Conservation (phyloP, 2,797 vertebrate genomes). For the Diglossa cyanea region DNA sequence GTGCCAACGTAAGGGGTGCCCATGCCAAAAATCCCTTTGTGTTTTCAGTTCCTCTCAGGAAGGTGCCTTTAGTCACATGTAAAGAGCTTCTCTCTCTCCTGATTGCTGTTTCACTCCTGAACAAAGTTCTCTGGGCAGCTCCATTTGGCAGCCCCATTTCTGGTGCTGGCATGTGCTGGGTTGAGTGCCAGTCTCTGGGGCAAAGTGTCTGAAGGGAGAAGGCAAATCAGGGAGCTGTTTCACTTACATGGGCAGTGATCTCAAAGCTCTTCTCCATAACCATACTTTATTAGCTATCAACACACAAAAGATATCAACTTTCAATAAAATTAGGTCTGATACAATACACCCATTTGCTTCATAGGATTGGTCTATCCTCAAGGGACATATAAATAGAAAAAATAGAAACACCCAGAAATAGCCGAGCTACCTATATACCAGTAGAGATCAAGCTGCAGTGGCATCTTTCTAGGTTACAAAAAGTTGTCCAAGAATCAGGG, state of each 20-base stretch:
- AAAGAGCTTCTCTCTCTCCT: background rate
- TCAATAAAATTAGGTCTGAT: background rate
- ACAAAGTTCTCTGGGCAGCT: background rate
- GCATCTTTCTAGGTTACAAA: background rate
- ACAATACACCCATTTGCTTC: background rate
- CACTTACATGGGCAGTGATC: background rate
- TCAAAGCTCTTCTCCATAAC: background rate
- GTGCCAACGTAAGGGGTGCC: background rate
- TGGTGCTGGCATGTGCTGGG: background rate
- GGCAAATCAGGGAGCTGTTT: background rate
- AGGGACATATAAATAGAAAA: background rate
- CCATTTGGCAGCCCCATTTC: background rate
- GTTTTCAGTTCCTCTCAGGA: background rate
- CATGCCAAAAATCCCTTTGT: background rate
- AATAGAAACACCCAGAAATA: background rate
- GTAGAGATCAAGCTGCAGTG: background rate
- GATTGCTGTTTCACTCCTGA: background rate
- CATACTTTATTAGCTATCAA: background rate
- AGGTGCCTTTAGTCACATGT: background rate
- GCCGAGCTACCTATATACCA: background rate
- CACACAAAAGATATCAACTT: background rate
- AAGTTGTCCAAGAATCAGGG: background rate
- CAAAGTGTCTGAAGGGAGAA: background rate
- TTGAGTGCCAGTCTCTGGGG: accelerated
- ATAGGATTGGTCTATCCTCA: background rate